phyloP scores from a whole-genome alignment of 37 sponge, comb jelly and placozoan genomes.

The Eunapius fragilis region DNA sequence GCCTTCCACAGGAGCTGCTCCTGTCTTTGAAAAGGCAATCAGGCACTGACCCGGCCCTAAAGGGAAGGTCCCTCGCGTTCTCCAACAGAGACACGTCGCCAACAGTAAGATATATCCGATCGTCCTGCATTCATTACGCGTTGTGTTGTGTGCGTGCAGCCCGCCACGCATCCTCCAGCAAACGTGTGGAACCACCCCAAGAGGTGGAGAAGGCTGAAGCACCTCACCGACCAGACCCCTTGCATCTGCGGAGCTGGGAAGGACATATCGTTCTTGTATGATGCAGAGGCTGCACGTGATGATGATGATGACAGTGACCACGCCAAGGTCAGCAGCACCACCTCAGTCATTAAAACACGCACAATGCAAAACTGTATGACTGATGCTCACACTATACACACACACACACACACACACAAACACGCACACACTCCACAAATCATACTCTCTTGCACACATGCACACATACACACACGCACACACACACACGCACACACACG shows the following conservation, averaged over 20 bases:
- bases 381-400: not conserved
- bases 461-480: not conserved
- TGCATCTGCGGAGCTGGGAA: slow-evolving; percentile 97
- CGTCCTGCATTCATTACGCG: not conserved
- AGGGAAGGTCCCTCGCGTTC: not conserved
- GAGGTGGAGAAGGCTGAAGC: slow-evolving; percentile 68
- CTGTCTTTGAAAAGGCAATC: slow-evolving; percentile 31
- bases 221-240: slow-evolving; percentile 85
- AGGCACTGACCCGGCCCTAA: not conserved
- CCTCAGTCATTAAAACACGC: too few relatives aligned
- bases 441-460: too few relatives aligned
- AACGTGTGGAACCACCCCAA: slow-evolving; percentile 86
- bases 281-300: not conserved
- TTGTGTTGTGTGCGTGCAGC: not conserved
- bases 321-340: too few relatives aligned
- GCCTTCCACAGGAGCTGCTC: slow-evolving; percentile 57
- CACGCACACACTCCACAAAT: not conserved
- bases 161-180: slow-evolving; percentile 55
- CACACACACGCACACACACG: not conserved
- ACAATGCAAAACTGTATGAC: too few relatives aligned
- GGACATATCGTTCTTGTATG: slow-evolving; percentile 32
- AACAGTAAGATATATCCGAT: not conserved
- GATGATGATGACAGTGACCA: not conserved
- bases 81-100: not conserved
- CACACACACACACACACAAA: not conserved